Conservation (phyloP, 2,797 vertebrate genomes). For the Characodon lateralis region DNA sequence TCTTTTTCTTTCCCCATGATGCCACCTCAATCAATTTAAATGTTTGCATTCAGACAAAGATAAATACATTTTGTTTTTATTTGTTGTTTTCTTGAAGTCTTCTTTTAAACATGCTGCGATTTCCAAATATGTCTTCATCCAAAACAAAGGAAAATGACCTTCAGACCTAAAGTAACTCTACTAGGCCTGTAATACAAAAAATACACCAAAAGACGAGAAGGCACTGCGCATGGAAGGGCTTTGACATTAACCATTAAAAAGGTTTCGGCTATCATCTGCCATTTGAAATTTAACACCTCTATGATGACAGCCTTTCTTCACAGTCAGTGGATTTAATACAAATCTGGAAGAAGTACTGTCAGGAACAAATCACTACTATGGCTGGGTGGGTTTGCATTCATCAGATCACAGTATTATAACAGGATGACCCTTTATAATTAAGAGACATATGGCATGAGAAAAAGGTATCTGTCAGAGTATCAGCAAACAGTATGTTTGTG, state of each 20-base stretch:
- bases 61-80: background rate
- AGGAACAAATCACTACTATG: background rate
- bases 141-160: too few species aligned
- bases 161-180: too few species aligned
- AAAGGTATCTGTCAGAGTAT: background rate
- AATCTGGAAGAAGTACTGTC: background rate
- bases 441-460: background rate
- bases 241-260: background rate
- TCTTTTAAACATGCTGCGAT: background rate
- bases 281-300: background rate
- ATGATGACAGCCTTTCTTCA: background rate
- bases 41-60: background rate
- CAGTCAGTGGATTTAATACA: background rate
- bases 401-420: background rate
- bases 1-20: background rate
- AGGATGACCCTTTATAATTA: background rate
- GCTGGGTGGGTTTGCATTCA: background rate
- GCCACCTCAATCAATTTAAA: background rate
- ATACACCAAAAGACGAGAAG: background rate
- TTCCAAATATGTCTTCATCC: background rate
- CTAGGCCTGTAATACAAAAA: too few species aligned
- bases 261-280: background rate
- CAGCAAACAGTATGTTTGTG: background rate
- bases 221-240: background rate
- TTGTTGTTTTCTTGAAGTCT: background rate